phyloP scores from a whole-genome alignment of 2,113 vertebrate genomes.

The Grallaria varia region DNA sequence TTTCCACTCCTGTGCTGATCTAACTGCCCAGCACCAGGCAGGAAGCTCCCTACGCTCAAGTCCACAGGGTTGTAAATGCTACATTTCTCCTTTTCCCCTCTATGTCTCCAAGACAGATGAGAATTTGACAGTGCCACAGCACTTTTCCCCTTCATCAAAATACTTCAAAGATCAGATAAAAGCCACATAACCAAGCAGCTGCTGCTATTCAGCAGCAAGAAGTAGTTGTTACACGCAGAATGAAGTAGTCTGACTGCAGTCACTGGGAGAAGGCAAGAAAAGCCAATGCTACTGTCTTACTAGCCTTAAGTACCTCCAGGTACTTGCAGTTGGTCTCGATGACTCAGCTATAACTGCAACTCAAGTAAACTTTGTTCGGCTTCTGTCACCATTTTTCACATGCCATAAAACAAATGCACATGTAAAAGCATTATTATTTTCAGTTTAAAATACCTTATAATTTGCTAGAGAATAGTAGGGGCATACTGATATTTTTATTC shows the following conservation, averaged over 20 bases:
- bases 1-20: neutral
- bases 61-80: neutral
- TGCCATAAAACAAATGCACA: neutral
- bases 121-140: neutral
- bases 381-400: neutral
- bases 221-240: neutral
- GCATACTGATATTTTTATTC: neutral
- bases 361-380: neutral
- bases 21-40: accelerated
- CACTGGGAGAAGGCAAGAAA: neutral
- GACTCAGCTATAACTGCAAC: neutral
- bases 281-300: neutral
- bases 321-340: neutral
- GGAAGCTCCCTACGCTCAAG: neutral
- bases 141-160: neutral
- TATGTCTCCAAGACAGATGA: neutral
- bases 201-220: neutral
- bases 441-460: neutral
- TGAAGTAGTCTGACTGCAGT: neutral
- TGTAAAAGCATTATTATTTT: neutral
- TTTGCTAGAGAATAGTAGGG: neutral
- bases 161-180: neutral
- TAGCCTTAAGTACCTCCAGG: neutral
- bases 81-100: neutral
- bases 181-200: neutral